Evolutionary conservation across 2,113 vertebrate genomes (phyloP).

Genomic region (Catharus bicknelli): DNA sequence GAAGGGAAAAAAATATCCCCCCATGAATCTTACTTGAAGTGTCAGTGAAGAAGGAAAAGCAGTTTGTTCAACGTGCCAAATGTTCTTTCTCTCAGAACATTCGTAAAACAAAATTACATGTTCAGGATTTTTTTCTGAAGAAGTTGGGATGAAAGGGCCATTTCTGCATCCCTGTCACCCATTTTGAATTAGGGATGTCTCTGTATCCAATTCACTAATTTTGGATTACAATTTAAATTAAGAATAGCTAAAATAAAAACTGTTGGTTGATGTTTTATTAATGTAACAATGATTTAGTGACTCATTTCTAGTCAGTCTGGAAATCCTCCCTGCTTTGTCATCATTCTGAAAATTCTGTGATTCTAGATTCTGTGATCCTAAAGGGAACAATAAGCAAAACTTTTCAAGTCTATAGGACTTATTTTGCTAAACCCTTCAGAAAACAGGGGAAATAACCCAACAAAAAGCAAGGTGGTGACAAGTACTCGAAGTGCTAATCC

Average conservation of each 20-base stretch:
- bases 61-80: neutral
- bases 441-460: fast-evolving
- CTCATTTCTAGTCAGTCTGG: neutral
- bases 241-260: neutral
- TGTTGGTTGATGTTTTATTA: neutral
- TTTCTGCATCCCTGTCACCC: neutral
- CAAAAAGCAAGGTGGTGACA: neutral
- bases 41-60: neutral
- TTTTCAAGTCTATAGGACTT: neutral
- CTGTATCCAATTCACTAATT: neutral
- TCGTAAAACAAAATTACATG: neutral
- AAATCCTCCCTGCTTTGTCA: fast-evolving
- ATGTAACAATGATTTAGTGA: neutral
- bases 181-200: neutral
- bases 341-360: neutral
- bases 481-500: neutral
- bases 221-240: neutral
- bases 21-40: neutral
- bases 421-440: neutral
- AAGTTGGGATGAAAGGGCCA: fast-evolving
- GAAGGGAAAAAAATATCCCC: neutral
- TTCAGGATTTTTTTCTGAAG: neutral
- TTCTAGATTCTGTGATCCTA: neutral
- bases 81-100: neutral
- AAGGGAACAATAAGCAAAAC: neutral